Conservation (phyloP, 2,797 vertebrate species). For the Pangasius sanitwongsei region DNA sequence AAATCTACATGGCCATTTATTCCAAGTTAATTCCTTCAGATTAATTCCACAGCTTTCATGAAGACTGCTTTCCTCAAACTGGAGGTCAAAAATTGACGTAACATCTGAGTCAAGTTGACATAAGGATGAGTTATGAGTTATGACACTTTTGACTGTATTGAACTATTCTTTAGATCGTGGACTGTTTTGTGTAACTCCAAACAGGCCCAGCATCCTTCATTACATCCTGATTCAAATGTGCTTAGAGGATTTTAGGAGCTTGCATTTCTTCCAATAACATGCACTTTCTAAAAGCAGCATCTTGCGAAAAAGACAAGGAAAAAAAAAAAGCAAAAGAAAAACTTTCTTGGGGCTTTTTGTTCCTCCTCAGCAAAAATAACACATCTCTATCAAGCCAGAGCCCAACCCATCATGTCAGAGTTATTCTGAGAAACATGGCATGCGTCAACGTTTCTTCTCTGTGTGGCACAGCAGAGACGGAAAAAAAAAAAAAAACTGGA, state of each 20-base stretch:
- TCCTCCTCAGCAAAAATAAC: constrained; percentile 43
- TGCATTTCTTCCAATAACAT: not conserved
- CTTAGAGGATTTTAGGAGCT: not conserved
- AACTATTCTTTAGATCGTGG: not conserved
- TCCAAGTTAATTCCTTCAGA: not conserved
- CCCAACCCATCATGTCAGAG: constrained; percentile 43
- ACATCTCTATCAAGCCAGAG: constrained; percentile 43
- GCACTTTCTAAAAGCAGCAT: constrained; percentile 37
- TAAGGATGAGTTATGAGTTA: not conserved
- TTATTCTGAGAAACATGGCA: constrained; percentile 53
- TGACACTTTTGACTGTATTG: not conserved
- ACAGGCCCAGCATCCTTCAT: not conserved
- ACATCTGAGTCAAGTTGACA: not conserved
- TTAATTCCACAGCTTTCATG: not conserved
- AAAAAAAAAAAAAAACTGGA: constrained; percentile 21
- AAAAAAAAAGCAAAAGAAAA: not conserved
- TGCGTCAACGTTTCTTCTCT: constrained; percentile 34
- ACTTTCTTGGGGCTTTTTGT: constrained; percentile 13
- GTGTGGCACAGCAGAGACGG: constrained; percentile 40
- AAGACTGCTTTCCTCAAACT: not conserved
- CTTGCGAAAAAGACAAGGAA: not conserved
- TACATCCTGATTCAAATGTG: not conserved
- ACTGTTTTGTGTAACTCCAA: not conserved
- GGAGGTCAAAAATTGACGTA: not conserved
- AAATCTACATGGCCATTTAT: no score